Conservation (phyloP, 2,113 vertebrate species). For the Percopsis transmontana region DNA sequence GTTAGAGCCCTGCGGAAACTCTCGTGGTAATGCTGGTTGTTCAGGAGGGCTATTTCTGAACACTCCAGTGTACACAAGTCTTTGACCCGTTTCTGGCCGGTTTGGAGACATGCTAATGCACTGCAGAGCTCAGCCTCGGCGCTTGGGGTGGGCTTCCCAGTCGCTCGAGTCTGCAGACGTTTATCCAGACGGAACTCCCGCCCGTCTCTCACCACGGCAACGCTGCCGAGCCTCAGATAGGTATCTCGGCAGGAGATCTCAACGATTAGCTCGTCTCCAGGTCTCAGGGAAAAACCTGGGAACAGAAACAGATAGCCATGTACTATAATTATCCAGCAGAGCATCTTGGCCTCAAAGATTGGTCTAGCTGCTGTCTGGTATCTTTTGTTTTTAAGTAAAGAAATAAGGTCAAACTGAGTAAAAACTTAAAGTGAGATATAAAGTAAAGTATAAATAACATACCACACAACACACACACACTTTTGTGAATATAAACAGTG, state of each 20-base stretch:
- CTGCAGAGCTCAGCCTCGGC: conserved; percentile 89
- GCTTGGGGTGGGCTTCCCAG: conserved; percentile 35
- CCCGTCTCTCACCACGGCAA: conserved; percentile 73
- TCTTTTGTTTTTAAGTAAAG: background rate
- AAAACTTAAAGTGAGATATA: background rate
- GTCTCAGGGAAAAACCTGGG: conserved; percentile 83
- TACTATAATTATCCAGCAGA: background rate
- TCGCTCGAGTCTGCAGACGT: background rate
- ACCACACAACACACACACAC: conserved; percentile 1
- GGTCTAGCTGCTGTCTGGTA: background rate
- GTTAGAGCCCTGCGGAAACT: conserved; percentile 83
- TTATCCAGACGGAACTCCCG: conserved; percentile 52
- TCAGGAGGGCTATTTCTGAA: conserved; percentile 90
- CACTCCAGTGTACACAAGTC: conserved; percentile 85
- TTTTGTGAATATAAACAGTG: background rate
- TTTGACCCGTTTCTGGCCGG: conserved; percentile 60
- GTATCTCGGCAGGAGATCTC: conserved; percentile 90
- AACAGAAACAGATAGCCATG: background rate
- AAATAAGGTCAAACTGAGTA: background rate
- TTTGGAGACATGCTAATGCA: conserved; percentile 90
- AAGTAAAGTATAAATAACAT: background rate
- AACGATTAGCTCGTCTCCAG: conserved; percentile 81
- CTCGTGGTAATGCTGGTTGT: conserved; percentile 85
- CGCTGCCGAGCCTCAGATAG: conserved; percentile 86
- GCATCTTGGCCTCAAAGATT: no score